Evolutionary conservation across 2,797 vertebrate genomes (phyloP).

Genomic region (Rhinogobio ventralis): DNA sequence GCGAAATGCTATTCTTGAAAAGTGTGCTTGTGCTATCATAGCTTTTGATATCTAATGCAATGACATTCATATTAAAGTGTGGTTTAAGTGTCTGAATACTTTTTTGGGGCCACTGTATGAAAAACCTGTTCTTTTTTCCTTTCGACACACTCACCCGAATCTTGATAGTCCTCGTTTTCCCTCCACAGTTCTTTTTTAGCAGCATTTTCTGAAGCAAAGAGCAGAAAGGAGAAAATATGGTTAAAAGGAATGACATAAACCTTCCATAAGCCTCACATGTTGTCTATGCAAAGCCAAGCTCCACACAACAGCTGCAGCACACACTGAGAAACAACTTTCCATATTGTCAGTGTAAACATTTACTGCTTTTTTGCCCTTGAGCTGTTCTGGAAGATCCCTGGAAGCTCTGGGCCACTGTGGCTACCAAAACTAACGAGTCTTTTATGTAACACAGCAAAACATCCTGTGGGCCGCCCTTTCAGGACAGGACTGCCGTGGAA

Average conservation of each 20-base stretch:
- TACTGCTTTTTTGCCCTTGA: conserved; percentile 26
- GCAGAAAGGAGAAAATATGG: conserved; percentile 54
- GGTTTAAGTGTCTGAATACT: background rate
- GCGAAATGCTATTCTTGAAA: background rate
- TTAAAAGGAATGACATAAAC: conserved; percentile 18
- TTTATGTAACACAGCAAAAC: conserved; percentile 27
- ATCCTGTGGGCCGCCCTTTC: conserved; percentile 1
- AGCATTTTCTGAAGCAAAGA: conserved; percentile 89
- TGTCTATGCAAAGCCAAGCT: conserved; percentile 25
- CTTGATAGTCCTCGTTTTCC: conserved; percentile 89
- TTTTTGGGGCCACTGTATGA: background rate
- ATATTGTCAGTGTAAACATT: conserved; percentile 15
- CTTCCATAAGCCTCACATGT: background rate
- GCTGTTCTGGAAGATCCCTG: conserved; percentile 13
- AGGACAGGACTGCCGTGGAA: conserved; percentile 14
- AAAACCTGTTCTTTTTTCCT: background rate
- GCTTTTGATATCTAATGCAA: background rate
- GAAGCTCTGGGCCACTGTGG: conserved; percentile 10
- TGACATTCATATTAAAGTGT: background rate
- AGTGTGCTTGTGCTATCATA: background rate
- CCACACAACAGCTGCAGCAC: conserved; percentile 1
- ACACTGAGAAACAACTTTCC: background rate
- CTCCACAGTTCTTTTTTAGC: conserved; percentile 89
- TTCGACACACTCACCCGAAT: conserved; percentile 83
- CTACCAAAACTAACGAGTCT: conserved; percentile 14